Conservation (phyloP, 2,113 vertebrate genomes). For the Phainopepla nitens region DNA sequence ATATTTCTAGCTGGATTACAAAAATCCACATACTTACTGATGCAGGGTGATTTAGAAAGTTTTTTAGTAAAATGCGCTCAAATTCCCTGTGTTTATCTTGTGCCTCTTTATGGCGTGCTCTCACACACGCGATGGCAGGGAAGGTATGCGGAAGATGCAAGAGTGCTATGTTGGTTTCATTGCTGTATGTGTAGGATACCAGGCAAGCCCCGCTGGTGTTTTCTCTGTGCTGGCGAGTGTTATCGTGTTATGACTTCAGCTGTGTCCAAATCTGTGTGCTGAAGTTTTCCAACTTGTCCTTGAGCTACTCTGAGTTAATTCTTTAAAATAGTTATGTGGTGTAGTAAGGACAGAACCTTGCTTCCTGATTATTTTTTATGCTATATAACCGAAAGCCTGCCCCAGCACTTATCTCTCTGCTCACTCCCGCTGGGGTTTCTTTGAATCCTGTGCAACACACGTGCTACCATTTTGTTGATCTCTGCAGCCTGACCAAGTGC, state of each 20-base stretch:
- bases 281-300: not conserved
- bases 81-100: not conserved
- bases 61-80: not conserved
- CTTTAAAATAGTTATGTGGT: not conserved
- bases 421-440: not conserved
- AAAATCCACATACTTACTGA: rapidly evolving
- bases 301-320: not conserved
- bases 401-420: not conserved
- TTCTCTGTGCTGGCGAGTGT: rapidly evolving
- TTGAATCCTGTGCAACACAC: not conserved
- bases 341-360: not conserved
- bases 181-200: not conserved
- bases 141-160: rapidly evolving
- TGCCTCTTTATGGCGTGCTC: rapidly evolving
- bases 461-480: not conserved
- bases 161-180: rapidly evolving
- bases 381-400: not conserved
- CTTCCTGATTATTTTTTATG: not conserved
- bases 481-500: not conserved
- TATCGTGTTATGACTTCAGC: not conserved
- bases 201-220: rapidly evolving
- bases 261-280: not conserved
- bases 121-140: not conserved
- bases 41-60: not conserved
- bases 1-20: not conserved